Evolutionary conservation across 1,140 invertebrate species (phyloP), one percentile per base, ranked within the genome.

Genomic region (Magallana gigas): DNA sequence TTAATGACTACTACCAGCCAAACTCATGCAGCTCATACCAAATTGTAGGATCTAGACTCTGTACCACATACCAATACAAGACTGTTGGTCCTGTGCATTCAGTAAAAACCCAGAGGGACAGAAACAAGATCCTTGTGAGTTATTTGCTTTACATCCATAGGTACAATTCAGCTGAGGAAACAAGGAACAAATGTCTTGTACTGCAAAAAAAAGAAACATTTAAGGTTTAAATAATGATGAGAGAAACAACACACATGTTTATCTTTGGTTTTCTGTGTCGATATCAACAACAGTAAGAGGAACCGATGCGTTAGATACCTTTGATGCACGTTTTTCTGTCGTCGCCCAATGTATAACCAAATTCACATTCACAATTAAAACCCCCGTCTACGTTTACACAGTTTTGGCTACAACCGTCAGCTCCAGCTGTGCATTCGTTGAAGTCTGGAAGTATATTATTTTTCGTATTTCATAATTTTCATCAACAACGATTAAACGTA

Each of bases 331-430:
- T 84, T 23, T 71, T 64, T 36, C 84, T 84, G 87, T 92, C 88
- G 11, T 88, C 87, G 36, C 8, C 59, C 58, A 90, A 58, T 71
- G 18, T 36, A 82, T 83, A 88, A 58, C 89, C 89, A 36, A 80
- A 85, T 60, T 83, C 36, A 87, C 89, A 90, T 18, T 56, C 18
- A 87, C 89, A 90, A 8, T 88, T 64, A 59, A 87, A 90, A 14
- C 87, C 76, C 0, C 89, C 89, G 9, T 81, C 60, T 1, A 80
- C 83, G 57, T 90, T 88, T 16, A 36, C 16, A 56, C 89, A 90
- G 1, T 23, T 64, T 8, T 88, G 87, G n/a, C 84, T 57, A 85
- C 89, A 90, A 3, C 59, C 85, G 18, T 87, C 29, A 12, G 48
- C 23, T 12, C 36, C 64, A 4, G 57, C 60, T 5, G 23, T 36